Base-by-base conservation (phyloP, 2,888 invertebrate genomes). In the Sphaeridia pumilis region DNA sequence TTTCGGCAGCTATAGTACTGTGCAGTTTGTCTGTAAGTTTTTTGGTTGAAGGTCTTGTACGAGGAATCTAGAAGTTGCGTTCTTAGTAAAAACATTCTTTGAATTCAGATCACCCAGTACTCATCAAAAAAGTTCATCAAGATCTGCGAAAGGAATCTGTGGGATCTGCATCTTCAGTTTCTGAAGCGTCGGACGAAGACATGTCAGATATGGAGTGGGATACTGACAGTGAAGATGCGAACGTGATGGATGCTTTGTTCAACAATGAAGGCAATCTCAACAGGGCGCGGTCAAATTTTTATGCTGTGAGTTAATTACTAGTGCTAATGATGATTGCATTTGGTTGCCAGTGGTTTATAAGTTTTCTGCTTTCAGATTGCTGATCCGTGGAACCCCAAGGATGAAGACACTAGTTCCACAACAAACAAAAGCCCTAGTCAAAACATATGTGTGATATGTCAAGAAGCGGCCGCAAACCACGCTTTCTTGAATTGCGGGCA, bases 401-500 rank as follows among this genome's bases (percentile, higher is more conserved):
- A n/a, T n/a, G n/a, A n/a, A n/a, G n/a, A n/a, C n/a, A n/a, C n/a
- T n/a, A n/a, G n/a, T n/a, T n/a, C n/a, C n/a, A n/a, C n/a, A n/a
- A n/a, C n/a, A n/a, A n/a, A n/a, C n/a, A n/a, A 10, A 14, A 38
- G 38, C 17, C 38, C 31, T 2, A 22, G 34, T 2, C 21, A 22
- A 20, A 20, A 27, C 28, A 42, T 31, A 17, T 59, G 59, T 34
- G 52, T 59, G 2, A 54, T 59, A 28, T 59, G 59, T 38, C 38
- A 48, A 3, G 59, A 58, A 2, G 28, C 46, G 3, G 49, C 35
- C 26, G 52, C 41, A 14, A 55, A 56, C 21, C 46, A 57, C 36
- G 59, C 59, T 4, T 59, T 57, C 38, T n/a, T 41, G 1, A 50
- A 57, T 26, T 59, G 59, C 36, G 59, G 59, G 4, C 59, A 59